These are phyloP conservation scores for Petrocephalus sullivani DNA, from an alignment of 2,797 vertebrate genomes.

Conservation along the genomic window DNA sequence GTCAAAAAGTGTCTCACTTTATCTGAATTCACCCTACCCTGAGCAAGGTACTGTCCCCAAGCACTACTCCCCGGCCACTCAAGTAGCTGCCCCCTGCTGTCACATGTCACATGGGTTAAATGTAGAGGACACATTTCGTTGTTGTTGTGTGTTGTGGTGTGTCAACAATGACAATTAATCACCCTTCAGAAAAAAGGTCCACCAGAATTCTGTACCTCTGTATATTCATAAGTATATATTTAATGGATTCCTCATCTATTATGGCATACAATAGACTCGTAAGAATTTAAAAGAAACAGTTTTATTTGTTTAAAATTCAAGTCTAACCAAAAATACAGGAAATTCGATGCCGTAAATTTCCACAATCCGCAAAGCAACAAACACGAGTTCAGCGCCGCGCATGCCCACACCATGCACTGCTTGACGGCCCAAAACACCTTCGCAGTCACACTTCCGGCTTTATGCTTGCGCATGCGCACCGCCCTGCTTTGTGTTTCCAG, in stretches of 20 bases:
- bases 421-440: not conserved
- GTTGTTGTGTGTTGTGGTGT: too few relatives aligned
- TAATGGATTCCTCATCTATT: too few relatives aligned
- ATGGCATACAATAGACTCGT: not conserved
- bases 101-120: too few relatives aligned
- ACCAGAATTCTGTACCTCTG: not conserved
- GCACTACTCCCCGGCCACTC: too few relatives aligned
- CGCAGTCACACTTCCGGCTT: not conserved
- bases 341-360: not conserved
- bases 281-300: not conserved
- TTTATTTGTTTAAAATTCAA: not conserved
- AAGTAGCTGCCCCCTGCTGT: too few relatives aligned
- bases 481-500: slow-evolving; percentile 14
- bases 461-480: slow-evolving; percentile 25
- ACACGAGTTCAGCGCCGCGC: not conserved
- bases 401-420: not conserved
- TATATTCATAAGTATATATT: not conserved
- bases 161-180: too few relatives aligned
- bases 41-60: too few relatives aligned
- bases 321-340: not conserved
- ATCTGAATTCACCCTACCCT: too few relatives aligned
- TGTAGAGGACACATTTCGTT: too few relatives aligned
- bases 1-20: too few relatives aligned
- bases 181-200: not conserved
- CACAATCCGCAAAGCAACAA: not conserved